These are phyloP conservation scores for Nothobranchius furzeri DNA, from an alignment of 2,113 vertebrate genomes.

Conservation along the genomic window DNA sequence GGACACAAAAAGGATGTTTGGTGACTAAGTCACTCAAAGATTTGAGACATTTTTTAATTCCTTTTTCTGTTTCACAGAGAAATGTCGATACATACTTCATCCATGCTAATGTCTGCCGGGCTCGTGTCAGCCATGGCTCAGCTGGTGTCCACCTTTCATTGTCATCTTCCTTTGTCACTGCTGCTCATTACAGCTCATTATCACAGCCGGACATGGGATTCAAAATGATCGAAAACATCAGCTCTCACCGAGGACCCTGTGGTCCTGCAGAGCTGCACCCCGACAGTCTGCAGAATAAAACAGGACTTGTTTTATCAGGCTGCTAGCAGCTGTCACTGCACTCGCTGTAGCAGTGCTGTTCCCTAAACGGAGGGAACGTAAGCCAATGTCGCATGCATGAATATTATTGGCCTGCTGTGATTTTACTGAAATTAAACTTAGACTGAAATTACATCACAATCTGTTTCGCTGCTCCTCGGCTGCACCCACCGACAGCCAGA, in stretches of 20 bases:
- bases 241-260: constrained; percentile 13
- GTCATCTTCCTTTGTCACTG: constrained; percentile 18
- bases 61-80: background rate
- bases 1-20: no score
- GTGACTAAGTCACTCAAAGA: background rate
- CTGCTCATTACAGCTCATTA: constrained; percentile 49
- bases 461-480: background rate
- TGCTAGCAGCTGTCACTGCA: constrained; percentile 17
- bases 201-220: constrained; percentile 1
- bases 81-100: background rate
- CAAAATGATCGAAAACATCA: constrained; percentile 19
- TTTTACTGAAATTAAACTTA: constrained; percentile 14
- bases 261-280: constrained; percentile 2
- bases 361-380: constrained; percentile 1
- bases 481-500: constrained; percentile 1
- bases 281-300: constrained; percentile 20
- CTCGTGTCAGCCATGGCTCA: constrained; percentile 10
- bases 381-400: constrained; percentile 17
- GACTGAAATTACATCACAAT: background rate
- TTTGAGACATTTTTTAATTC: background rate
- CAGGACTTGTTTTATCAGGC: constrained; percentile 17
- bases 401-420: constrained; percentile 9
- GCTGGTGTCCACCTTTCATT: background rate
- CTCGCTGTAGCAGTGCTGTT: constrained; percentile 8
- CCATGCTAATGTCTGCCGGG: background rate